Evolutionary conservation across 2,113 vertebrate genomes (phyloP).

Genomic region (Datnioides undecimradiatus): DNA sequence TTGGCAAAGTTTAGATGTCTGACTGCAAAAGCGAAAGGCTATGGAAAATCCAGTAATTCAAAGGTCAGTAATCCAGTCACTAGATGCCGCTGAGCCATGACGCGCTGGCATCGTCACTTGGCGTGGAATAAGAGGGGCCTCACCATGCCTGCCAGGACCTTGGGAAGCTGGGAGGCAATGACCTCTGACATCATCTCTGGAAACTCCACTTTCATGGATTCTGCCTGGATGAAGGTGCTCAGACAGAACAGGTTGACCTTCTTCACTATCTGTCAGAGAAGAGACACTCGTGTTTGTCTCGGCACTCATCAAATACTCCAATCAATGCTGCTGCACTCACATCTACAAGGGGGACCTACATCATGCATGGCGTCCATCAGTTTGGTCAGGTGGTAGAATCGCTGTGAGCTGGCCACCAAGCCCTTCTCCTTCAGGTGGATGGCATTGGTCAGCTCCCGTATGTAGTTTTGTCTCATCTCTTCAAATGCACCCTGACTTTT

Average conservation of each 20-base stretch:
- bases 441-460: slow-evolving; percentile 93
- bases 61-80: slow-evolving; percentile 34
- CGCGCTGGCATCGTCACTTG: slow-evolving; percentile 83
- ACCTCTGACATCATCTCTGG: slow-evolving; percentile 99
- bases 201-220: slow-evolving; percentile 94
- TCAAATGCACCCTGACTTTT: slow-evolving; percentile 95
- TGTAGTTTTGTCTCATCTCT: slow-evolving; percentile 96
- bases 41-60: slow-evolving; percentile 47
- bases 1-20: slow-evolving; percentile 21
- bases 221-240: slow-evolving; percentile 97
- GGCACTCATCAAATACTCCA: background rate
- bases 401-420: slow-evolving; percentile 90
- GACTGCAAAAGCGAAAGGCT: slow-evolving; percentile 10
- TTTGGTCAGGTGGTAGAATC: slow-evolving; percentile 97
- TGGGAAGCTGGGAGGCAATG: slow-evolving; percentile 96
- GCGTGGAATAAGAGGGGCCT: slow-evolving; percentile 96
- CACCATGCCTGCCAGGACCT: slow-evolving; percentile 98
- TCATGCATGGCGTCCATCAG: slow-evolving; percentile 97
- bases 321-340: background rate
- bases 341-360: slow-evolving; percentile 75
- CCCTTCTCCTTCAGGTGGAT: slow-evolving; percentile 93
- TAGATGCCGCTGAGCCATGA: slow-evolving; percentile 1
- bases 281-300: slow-evolving; percentile 29
- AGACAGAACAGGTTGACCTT: slow-evolving; percentile 97
- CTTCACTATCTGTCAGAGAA: slow-evolving; percentile 91